Conservation (phyloP, 92 coral and sea anemone genomes). For the Epizoanthus ramosus region DNA sequence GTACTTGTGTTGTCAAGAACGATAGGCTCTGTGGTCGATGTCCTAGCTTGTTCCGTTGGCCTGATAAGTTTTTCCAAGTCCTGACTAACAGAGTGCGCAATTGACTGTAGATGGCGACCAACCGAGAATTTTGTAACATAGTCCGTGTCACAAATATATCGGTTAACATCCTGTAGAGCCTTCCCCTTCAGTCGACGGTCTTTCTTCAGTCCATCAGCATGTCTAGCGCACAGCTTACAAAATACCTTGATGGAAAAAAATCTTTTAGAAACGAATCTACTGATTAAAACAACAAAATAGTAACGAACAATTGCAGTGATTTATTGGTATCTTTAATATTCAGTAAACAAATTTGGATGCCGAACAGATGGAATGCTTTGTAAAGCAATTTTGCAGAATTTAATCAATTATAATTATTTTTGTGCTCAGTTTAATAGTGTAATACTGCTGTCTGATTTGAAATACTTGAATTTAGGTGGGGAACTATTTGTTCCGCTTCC, state of each 20-base stretch:
- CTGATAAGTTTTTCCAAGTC: neutral
- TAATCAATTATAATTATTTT: neutral
- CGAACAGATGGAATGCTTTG: neutral
- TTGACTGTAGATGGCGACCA: neutral
- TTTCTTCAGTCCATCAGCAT: neutral
- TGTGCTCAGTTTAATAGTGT: no score
- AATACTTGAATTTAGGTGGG: no score
- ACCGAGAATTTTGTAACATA: conserved; percentile 4
- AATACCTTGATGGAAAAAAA: neutral
- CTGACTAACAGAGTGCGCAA: neutral
- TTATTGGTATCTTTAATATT: neutral
- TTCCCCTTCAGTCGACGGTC: neutral
- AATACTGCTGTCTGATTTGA: no score
- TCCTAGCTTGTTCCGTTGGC: neutral
- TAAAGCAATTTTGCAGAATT: conserved; percentile 6
- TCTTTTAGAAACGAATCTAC: no score
- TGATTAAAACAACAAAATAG: neutral
- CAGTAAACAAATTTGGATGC: no score
- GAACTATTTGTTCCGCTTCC: no score
- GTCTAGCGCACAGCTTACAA: conserved; percentile 15
- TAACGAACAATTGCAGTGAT: neutral
- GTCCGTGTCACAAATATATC: conserved; percentile 5
- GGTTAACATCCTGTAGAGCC: neutral
- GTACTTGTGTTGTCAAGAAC: neutral
- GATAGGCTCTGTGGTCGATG: neutral